Percentiles rank a stretch among this genome's conserved stretches.
phyloP scores from a whole-genome alignment of 2,113 vertebrate genomes.

The Zapornia atra region DNA sequence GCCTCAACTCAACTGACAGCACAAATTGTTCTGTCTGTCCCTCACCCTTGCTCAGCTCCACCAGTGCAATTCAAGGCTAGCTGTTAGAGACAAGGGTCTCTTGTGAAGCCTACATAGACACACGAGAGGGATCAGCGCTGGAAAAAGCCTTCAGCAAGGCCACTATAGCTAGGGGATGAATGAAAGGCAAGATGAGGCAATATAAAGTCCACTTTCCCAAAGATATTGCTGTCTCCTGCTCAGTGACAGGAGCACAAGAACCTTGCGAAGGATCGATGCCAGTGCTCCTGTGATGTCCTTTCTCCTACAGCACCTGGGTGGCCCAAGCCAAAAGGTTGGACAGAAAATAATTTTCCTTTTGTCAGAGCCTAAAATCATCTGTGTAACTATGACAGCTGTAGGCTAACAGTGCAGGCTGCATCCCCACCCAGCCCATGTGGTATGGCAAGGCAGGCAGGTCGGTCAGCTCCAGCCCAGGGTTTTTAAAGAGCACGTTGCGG shows the following conservation, averaged over 20 bases:
- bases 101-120: not conserved
- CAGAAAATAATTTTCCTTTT: not conserved
- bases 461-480: slow-evolving; percentile 1
- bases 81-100: not conserved
- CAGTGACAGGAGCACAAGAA: not conserved
- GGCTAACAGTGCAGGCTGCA: not conserved
- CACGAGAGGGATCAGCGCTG: not conserved
- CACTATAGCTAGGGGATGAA: not conserved
- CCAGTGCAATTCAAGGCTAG: not conserved
- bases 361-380: not conserved
- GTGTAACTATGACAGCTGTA: not conserved
- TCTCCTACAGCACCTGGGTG: not conserved
- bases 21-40: not conserved
- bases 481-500: not conserved
- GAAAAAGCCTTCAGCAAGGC: not conserved
- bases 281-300: not conserved
- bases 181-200: not conserved
- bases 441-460: not conserved
- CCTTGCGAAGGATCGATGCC: not conserved
- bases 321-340: not conserved
- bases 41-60: not conserved
- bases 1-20: not conserved
- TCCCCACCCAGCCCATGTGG: not conserved
- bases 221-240: not conserved
- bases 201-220: not conserved